These are phyloP conservation scores for Neosilurus hyrtlii DNA, from an alignment of 2,797 vertebrate genomes.

Conservation along the genomic window DNA sequence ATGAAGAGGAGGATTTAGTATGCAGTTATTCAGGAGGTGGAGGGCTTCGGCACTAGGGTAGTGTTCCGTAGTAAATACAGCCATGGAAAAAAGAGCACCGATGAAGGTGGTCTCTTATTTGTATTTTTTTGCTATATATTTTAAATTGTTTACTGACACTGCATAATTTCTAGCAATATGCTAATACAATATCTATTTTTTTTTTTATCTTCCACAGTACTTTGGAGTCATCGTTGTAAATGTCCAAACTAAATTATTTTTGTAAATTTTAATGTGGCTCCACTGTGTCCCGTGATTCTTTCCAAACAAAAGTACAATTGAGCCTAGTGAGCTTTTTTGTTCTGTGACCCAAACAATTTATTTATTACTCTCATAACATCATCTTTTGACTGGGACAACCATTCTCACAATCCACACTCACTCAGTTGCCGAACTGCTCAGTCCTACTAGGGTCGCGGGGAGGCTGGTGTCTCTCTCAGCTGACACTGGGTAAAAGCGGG, in stretches of 20 bases:
- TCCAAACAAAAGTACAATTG: neutral
- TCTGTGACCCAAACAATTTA: neutral
- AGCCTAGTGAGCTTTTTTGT: neutral
- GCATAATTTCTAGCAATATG: conserved; percentile 9
- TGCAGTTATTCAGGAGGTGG: conserved; percentile 42
- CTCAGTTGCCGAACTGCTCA: too few species aligned
- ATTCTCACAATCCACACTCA: neutral
- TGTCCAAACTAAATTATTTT: conserved; percentile 8
- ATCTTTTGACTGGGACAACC: neutral
- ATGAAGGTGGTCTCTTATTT: too few species aligned
- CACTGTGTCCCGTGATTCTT: neutral
- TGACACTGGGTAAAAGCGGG: too few species aligned
- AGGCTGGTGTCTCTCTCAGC: too few species aligned
- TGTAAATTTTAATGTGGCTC: neutral
- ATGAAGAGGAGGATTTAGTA: conserved; percentile 36
- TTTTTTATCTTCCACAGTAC: conserved; percentile 11
- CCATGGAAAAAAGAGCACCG: too few species aligned
- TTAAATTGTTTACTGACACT: conserved; percentile 21
- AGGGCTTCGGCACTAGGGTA: conserved; percentile 54
- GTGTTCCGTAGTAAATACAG: conserved; percentile 27
- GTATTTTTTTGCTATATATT: neutral
- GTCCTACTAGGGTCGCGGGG: too few species aligned
- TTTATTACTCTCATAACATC: neutral
- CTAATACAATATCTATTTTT: conserved; percentile 17
- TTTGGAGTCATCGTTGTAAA: neutral